phyloP scores from a whole-genome alignment of 2,797 vertebrate species.

The Orientallactaga sibirica region DNA sequence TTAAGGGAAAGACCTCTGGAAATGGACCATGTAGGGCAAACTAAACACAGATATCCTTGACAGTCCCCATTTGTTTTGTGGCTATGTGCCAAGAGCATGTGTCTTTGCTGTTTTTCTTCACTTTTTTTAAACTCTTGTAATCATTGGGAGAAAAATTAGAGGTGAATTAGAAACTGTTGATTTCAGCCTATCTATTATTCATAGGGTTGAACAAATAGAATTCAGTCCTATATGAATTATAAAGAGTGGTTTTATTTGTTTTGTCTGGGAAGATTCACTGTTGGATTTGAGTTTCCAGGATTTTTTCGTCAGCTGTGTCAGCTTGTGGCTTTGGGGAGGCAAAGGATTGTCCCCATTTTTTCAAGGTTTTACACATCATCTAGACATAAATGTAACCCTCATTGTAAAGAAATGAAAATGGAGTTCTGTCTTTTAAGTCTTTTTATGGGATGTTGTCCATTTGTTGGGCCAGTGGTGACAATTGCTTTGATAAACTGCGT shows the following conservation, averaged over 20 bases:
- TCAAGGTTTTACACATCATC: constrained; percentile 32
- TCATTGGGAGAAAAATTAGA: constrained; percentile 65
- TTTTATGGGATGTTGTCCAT: constrained; percentile 41
- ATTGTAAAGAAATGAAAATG: constrained; percentile 42
- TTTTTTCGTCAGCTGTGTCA: background rate
- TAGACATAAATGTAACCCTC: background rate
- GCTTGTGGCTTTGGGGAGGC: constrained; percentile 26
- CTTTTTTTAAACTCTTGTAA: constrained; percentile 39
- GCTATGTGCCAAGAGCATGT: constrained; percentile 17
- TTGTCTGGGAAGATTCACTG: constrained; percentile 44
- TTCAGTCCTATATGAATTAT: constrained; percentile 31
- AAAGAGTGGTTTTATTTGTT: constrained; percentile 38
- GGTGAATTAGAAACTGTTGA: constrained; percentile 68
- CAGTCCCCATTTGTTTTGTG: constrained; percentile 67
- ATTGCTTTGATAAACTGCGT: constrained; percentile 65
- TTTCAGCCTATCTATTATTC: constrained; percentile 70
- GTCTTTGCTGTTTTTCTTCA: constrained; percentile 60
- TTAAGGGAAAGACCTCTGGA: constrained; percentile 69
- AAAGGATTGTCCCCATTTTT: background rate
- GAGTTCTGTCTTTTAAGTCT: constrained; percentile 54
- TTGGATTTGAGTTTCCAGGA: constrained; percentile 27
- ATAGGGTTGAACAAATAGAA: constrained; percentile 46
- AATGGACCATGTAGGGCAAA: constrained; percentile 64
- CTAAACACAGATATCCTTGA: constrained; percentile 66
- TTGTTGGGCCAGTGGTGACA: constrained; percentile 67